Evolutionary conservation across 2,888 invertebrate genomes (phyloP).

Genomic region (Xanthorhoe spadicearia): DNA sequence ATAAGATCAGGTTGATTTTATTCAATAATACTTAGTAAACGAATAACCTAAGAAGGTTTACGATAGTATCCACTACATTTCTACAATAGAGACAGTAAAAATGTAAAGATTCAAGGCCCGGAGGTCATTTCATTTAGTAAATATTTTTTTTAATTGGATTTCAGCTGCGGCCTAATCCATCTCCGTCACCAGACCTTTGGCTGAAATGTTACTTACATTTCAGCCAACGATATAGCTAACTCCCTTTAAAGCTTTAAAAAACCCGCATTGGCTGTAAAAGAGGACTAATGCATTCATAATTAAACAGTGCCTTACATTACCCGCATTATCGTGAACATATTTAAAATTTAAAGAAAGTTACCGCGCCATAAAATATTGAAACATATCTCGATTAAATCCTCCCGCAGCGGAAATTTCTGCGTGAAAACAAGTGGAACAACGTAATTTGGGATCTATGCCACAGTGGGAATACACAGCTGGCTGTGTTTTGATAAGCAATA

Average conservation of each 20-base stretch:
- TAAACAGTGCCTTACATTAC: neutral
- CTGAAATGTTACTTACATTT: no score
- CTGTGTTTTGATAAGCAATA: neutral
- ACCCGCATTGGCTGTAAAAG: constrained; percentile 1
- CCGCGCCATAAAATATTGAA: constrained; percentile 43
- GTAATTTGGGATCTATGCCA: constrained; percentile 48
- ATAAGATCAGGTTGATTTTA: neutral
- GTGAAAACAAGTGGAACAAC: constrained; percentile 39
- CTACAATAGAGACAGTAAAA: no score
- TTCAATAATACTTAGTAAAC: no score
- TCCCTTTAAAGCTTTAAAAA: neutral
- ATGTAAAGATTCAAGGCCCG: no score
- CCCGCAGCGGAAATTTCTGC: constrained; percentile 43
- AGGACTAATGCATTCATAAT: constrained; percentile 2
- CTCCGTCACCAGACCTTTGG: no score
- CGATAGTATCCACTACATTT: no score
- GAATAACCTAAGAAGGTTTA: no score
- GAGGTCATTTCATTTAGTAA: no score
- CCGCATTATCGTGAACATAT: constrained; percentile 28
- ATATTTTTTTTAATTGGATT: no score
- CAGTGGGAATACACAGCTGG: constrained; percentile 16
- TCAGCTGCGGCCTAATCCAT: no score
- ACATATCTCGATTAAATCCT: constrained; percentile 59
- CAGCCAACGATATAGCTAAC: no score
- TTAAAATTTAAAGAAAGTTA: constrained; percentile 27